Conservation (phyloP, 1,140 invertebrate genomes). For the Brachionus koreanus region DNA sequence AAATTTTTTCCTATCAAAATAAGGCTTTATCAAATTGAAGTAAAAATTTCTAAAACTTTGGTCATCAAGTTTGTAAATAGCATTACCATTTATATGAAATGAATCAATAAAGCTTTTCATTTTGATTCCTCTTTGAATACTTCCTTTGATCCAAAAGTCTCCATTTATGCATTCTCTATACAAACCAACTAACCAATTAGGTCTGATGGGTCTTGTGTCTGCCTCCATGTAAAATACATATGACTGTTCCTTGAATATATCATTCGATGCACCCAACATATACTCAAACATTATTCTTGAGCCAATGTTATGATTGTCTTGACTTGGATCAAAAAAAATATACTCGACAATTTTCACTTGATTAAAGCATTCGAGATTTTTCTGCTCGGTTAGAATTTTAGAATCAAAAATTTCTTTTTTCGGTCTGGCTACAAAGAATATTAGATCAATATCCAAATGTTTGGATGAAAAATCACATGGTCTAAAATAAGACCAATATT, state of each 20-base stretch:
- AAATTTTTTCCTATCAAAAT: not conserved
- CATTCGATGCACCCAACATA: not conserved
- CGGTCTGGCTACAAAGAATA: not conserved
- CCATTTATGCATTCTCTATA: not conserved
- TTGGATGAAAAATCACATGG: not conserved
- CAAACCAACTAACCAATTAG: not conserved
- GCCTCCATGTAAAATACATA: conserved; percentile 33
- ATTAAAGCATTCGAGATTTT: not conserved
- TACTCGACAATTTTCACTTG: not conserved
- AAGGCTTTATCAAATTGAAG: not conserved
- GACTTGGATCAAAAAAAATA: not conserved
- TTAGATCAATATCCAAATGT: not conserved
- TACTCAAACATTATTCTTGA: conserved; percentile 39
- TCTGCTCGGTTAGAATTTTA: not conserved
- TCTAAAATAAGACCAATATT: not conserved
- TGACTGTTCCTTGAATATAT: not conserved
- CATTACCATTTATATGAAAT: conserved; percentile 31
- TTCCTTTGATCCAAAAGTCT: conserved; percentile 27
- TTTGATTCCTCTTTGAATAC: not conserved
- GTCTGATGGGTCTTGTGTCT: not conserved
- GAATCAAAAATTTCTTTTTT: not conserved
- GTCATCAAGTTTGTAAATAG: conserved; percentile 6
- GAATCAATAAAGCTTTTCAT: not conserved
- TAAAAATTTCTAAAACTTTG: not conserved
- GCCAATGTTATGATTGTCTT: not conserved